Percentiles rank a stretch among this genome's conserved stretches.
Conservation (phyloP, 1,140 invertebrate species). For the Drusus annulatus region DNA sequence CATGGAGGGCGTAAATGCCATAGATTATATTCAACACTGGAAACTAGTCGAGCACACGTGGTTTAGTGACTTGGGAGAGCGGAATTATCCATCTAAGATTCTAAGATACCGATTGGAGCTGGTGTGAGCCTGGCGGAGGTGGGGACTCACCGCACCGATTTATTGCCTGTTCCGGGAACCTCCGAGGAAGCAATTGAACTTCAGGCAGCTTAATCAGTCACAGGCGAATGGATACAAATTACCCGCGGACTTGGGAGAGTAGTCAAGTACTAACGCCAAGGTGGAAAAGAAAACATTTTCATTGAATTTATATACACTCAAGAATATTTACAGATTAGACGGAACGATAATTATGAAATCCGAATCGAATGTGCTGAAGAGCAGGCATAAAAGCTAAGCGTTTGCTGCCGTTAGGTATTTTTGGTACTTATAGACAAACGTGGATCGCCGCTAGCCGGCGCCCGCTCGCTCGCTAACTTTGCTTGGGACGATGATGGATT, state of each 20-base stretch:
- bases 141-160: constrained; percentile 20
- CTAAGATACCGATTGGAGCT: constrained; percentile 22
- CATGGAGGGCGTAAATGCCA: neutral
- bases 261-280: neutral
- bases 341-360: no score
- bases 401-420: no score
- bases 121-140: constrained; percentile 2
- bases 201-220: constrained; percentile 31
- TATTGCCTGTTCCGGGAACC: constrained; percentile 26
- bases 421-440: no score
- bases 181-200: constrained; percentile 30
- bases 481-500: no score
- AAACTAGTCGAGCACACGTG: constrained; percentile 23
- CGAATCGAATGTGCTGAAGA: no score
- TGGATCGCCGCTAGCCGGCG: no score
- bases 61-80: neutral
- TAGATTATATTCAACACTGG: constrained; percentile 15
- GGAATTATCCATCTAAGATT: constrained; percentile 31
- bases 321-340: no score
- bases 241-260: neutral
- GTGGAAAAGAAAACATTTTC: neutral
- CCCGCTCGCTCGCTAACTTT: no score
- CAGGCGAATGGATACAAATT: constrained; percentile 28
- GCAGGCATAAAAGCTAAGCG: no score
- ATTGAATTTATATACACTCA: no score